These are phyloP conservation scores for Sebastes nivosus DNA, from an alignment of 2,797 vertebrate species.

Conservation along the genomic window DNA sequence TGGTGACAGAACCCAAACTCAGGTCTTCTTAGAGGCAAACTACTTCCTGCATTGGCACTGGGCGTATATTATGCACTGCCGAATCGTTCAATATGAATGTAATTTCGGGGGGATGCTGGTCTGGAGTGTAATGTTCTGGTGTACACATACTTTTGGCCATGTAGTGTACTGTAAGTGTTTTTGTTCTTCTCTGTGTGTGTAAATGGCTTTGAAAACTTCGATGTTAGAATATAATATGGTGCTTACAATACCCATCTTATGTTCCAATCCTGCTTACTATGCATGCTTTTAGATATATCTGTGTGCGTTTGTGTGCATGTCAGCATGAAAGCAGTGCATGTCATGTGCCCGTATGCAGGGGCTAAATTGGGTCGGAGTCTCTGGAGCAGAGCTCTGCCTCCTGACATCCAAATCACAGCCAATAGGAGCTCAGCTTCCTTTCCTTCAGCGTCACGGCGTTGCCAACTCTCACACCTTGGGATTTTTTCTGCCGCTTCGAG, in stretches of 20 bases:
- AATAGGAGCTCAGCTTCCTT: background rate
- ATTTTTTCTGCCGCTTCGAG: background rate
- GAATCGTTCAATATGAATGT: no score
- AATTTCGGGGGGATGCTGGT: no score
- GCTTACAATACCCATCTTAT: background rate
- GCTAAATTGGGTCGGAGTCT: background rate
- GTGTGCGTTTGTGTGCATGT: conserved; percentile 1
- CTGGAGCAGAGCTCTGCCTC: background rate
- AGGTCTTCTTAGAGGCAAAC: no score
- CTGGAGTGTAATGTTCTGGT: background rate
- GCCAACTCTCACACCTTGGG: background rate
- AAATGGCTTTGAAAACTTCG: background rate
- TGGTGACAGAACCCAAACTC: no score
- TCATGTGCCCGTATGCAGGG: background rate
- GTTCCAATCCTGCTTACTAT: background rate
- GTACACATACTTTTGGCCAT: background rate
- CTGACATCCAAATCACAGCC: background rate
- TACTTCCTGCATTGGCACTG: no score
- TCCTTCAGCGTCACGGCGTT: background rate
- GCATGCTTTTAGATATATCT: background rate
- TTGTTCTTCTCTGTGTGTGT: background rate
- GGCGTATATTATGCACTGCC: no score
- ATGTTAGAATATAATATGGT: background rate
- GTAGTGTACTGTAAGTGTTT: background rate
- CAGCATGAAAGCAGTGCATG: background rate